Evolutionary conservation across 2,113 vertebrate species (phyloP), one percentile per base, ranked within the genome.

Genomic region (Pachyramphus minor): DNA sequence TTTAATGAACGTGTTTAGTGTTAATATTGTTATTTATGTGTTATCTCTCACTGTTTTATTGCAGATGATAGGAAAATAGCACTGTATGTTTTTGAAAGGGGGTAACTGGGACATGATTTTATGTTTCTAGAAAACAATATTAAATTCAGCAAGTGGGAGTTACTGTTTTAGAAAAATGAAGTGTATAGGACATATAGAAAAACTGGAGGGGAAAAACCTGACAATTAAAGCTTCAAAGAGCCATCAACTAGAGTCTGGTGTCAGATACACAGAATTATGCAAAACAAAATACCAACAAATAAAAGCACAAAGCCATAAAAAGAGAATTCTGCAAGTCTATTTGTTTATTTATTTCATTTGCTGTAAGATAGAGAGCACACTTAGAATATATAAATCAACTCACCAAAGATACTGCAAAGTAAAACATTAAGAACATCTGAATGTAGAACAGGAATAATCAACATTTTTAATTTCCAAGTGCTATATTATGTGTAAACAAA

Each of bases 161-260:
- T 78, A 58, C 33, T 90, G 72, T 63, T 88, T 92, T 80, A 35
- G 62, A 78, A 81, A 88, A 92, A 88, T 35, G 37, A 84, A 80
- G 81, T 93, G n/a, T 44, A 2, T 42, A 28, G 30, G 82, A 90
- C 72, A 21, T 73, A 14, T 31, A 79, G 59, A 67, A 72, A 83
- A 92, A 85, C 11, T 37, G 11, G 52, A 74, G 58, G 39, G 47
- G 11, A 9, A 67, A 85, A 77, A 64, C 2, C 77, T 96, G 69
- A 86, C 84, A 91, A 93, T 97, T 96, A 96, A 94, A 92, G 62
- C 92, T 92, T 96, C 92, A 89, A 96, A 96, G 79, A 95, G 47
- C 52, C 42, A 94, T 93, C 84, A 72, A 95, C 55, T 93, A 89
- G 66, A 47, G 60, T 88, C 88, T 85, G 72, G 74, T 93, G 95